Base-by-base conservation (phyloP, 2,797 vertebrate genomes). In the Muscicapa comitata region DNA sequence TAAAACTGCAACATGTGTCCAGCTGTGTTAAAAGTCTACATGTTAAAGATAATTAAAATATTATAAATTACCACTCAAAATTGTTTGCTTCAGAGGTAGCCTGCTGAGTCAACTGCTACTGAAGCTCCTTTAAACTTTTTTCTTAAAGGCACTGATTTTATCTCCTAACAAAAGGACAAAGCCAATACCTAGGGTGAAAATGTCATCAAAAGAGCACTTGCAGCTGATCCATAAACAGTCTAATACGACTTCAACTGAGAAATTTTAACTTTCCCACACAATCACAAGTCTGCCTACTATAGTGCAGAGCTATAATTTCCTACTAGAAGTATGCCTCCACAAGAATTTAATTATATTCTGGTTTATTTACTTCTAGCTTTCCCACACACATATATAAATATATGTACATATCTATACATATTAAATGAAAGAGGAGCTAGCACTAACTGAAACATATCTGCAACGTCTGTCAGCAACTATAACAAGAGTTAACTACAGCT, bases 1-100 rank as follows among this genome's bases (percentile, higher is more conserved):
- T 85, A 66, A 31, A 76, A 75, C 20, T 63, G 25, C 77, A 96
- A 24, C 74, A 14, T 5, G 15, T 24, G 63, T 73, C 67, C 90
- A 91, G 83, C 85, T 96, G 83, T 88, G 54, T 92, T 94, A 95
- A 79, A 97, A 94, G 88, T 37, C 54, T 50, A 73, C 62, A 43
- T 80, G 92, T 91, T 88, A 93, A 94, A 81, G 78, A 67, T 76
- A 91, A 96, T 95, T 94, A 95, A 95, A 96, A 90, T 92, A 85
- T 59, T 94, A 92, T 96, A 95, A 94, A 94, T 96, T 83, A 87
- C 68, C 37, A 45, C 58, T 90, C 62, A 80, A 48, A 94, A 90
- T 51, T 11, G 23, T 90, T 96, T 96, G 13, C 57, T 88, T 65
- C 68, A 83, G 79, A 81, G 55, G 61, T 83, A 92, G 71, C 62